phyloP scores from a whole-genome alignment of 2,113 vertebrate species.

The Ivindomyrus marchei region DNA sequence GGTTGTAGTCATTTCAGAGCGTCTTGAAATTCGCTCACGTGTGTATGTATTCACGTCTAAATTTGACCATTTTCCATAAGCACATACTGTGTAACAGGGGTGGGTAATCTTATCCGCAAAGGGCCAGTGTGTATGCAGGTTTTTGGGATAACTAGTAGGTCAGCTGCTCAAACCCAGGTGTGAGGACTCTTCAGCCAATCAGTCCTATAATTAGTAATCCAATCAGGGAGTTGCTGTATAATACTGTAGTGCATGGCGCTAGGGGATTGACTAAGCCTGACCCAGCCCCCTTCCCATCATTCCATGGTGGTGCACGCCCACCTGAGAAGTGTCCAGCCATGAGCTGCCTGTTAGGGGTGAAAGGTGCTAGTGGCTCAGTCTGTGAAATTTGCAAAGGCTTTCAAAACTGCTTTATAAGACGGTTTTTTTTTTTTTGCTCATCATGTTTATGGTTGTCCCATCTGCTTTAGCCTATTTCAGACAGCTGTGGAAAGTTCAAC shows the following conservation, averaged over 20 bases:
- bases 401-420: too few relatives aligned
- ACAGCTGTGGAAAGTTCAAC: too few relatives aligned
- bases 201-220: too few relatives aligned
- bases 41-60: background rate
- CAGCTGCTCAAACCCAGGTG: too few relatives aligned
- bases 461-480: too few relatives aligned
- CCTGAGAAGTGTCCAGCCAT: background rate
- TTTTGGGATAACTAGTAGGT: too few relatives aligned
- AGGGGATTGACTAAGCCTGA: background rate
- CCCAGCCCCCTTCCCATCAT: background rate
- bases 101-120: too few relatives aligned
- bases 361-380: background rate
- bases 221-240: background rate
- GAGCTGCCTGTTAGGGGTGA: background rate
- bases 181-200: too few relatives aligned
- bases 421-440: too few relatives aligned
- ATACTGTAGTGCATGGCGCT: background rate
- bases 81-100: background rate
- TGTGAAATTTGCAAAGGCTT: rapidly evolving
- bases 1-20: background rate
- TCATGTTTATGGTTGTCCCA: too few relatives aligned
- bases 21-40: background rate
- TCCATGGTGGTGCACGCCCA: background rate
- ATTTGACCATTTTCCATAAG: background rate
- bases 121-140: too few relatives aligned